Base-by-base conservation (phyloP, 2,113 vertebrate genomes). In the Thunnus thynnus region DNA sequence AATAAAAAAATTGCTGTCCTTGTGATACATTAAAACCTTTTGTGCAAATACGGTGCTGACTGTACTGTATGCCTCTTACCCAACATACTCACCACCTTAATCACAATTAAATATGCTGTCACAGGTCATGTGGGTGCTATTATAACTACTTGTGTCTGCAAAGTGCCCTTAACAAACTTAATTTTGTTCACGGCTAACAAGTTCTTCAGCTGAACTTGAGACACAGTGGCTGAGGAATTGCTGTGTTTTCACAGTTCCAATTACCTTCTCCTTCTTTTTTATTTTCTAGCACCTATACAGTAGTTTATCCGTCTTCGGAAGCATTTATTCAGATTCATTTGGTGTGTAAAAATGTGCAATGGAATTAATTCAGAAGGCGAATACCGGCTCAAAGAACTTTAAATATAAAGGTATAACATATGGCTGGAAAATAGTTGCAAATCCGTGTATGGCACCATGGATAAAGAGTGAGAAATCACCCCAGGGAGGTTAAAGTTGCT, bases 401-500 rank as follows among this genome's bases (percentile, higher is more conserved):
- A 47, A 71, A 80, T 61, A 70, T 64, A 70, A 82, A 80, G 46
- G 47, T 60, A 41, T 78, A 60, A 55, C 64, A 66, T 48, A 57
- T 57, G 56, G 41, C 22, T 55, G 54, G 48, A 76, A 78, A 87
- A 80, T 47, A 76, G 68, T 61, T 70, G 76, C 65, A 81, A 87
- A 85, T 83, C 67, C 52, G 44, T 36, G 63, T 66, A 52, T 89
- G 70, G 77, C 50, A 52, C 32, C 11, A 16, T 73, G 70, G 76
- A 85, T 88, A 60, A 86, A 86, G 57, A 64, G 44, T 70, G 55
- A 70, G 47, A 80, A 85, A 81, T 81, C 50, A 72, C 76, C 47
- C 36, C 17, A 13, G 80, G 60, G 74, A 88, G 46, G 87, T 83
- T 78, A 80, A 84, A 92, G 72, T 80, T 86, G 77, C 63, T 82